Base-by-base conservation (phyloP, 2,797 vertebrate species). In the Loriculus beryllinus region DNA sequence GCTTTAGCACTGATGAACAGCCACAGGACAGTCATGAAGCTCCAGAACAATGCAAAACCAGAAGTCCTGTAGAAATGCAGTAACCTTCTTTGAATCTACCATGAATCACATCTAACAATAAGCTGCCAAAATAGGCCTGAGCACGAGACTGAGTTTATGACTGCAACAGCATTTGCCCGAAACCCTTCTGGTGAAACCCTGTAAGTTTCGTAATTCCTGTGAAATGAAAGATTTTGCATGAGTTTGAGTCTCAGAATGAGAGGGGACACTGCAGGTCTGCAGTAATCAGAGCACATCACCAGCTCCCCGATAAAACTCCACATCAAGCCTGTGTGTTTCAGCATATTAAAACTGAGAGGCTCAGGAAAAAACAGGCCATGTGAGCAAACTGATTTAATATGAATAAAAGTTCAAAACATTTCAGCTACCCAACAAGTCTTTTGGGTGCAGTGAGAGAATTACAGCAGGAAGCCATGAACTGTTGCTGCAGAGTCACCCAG, bases 211-310 rank as follows among this genome's bases (percentile, higher is more conserved):
- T 69, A 83, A 71, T 83, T 59, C 72, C 57, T 51, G 8, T 0
- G 18, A 93, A 33, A 64, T 57, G 26, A 49, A 18, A 54, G 12
- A 69, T 49, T 80, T 28, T 64, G n/a, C 57, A 0, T 35, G 65
- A 87, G 9, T 39, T 7, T 47, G 37, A 92, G 49, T 83, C 85
- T 90, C 39, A 49, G 37, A 64, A 71, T 12, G 14, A 71, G 49
- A 67, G 4, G 26, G 37, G 19, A 62, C 42, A 23, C 26, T 9
- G 3, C 26, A 21, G 31, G 23, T 29, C 33, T 45, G 67, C 23
- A 42, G 64, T 2, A 1, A 54, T 26, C 0, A 0, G 10, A 45
- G 13, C 6, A 37, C 17, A 68, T 18, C n/a, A 62, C 5, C 54
- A 70, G 63, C 20, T 72, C 31, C 35, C 16, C 52, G 31, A 2